Percentiles rank a stretch among this genome's conserved stretches.
These are phyloP conservation scores for Octomys mimax DNA, from an alignment of 2,797 vertebrate species.

Conservation along the genomic window DNA sequence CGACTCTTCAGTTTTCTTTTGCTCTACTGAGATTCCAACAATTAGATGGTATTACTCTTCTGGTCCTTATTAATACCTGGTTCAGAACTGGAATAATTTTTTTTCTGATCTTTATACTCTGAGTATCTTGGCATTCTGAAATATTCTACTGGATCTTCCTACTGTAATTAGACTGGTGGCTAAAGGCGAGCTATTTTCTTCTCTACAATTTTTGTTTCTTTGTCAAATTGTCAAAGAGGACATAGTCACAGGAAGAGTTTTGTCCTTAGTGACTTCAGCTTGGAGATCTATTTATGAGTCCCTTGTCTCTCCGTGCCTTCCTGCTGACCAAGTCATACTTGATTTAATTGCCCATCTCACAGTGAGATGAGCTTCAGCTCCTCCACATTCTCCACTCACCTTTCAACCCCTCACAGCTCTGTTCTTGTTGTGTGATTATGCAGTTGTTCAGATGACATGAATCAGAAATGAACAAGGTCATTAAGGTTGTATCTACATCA, in stretches of 20 bases:
- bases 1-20: slow-evolving; percentile 81
- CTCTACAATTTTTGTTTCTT: slow-evolving; percentile 49
- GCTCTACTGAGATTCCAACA: slow-evolving; percentile 81
- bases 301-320: slow-evolving; percentile 20
- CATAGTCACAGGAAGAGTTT: slow-evolving; percentile 11
- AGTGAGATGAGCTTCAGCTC: slow-evolving; percentile 61
- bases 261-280: slow-evolving; percentile 51
- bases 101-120: slow-evolving; percentile 85
- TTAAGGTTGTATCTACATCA: slow-evolving; percentile 46
- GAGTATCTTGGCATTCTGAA: slow-evolving; percentile 79
- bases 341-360: slow-evolving; percentile 72
- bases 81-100: slow-evolving; percentile 81
- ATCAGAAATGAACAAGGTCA: slow-evolving; percentile 52
- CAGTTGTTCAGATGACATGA: slow-evolving; percentile 61
- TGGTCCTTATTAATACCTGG: slow-evolving; percentile 81
- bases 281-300: slow-evolving; percentile 66
- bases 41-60: slow-evolving; percentile 73
- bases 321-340: slow-evolving; percentile 72
- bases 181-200: slow-evolving; percentile 72
- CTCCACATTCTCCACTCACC: slow-evolving; percentile 46
- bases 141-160: slow-evolving; percentile 78
- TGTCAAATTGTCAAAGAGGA: slow-evolving; percentile 68
- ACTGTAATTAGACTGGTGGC: slow-evolving; percentile 73
- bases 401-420: slow-evolving; percentile 43
- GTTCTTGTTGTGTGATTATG: slow-evolving; percentile 41